phyloP scores from a whole-genome alignment of 1,140 invertebrate species.

The Heliconius melpomene region DNA sequence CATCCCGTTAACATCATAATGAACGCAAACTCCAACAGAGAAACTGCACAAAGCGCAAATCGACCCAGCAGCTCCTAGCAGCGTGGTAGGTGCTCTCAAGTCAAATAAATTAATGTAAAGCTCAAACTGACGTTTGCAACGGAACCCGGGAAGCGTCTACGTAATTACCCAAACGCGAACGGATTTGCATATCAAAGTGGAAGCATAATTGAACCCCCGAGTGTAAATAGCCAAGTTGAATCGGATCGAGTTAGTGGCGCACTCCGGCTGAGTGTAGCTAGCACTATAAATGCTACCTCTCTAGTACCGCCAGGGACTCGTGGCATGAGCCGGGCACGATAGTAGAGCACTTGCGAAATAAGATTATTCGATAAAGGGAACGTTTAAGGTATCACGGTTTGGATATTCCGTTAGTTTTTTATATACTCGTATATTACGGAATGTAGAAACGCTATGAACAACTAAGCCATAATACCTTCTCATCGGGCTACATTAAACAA shows the following conservation, averaged over 20 bases:
- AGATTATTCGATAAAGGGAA: conserved; percentile 41
- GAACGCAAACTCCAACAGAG: conserved; percentile 32
- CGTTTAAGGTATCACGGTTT: conserved; percentile 26
- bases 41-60: conserved; percentile 27
- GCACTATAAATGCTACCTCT: conserved; percentile 45
- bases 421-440: not conserved
- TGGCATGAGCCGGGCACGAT: conserved; percentile 36
- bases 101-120: conserved; percentile 54
- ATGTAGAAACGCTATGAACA: not conserved
- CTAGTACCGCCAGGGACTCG: conserved; percentile 34
- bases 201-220: conserved; percentile 73
- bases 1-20: conserved; percentile 37
- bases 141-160: conserved; percentile 66
- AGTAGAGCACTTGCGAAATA: conserved; percentile 40
- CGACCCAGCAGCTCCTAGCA: conserved; percentile 29
- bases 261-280: conserved; percentile 60
- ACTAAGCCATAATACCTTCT: too few relatives aligned
- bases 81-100: conserved; percentile 33
- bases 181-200: conserved; percentile 79
- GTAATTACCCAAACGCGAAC: conserved; percentile 75
- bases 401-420: conserved; percentile 12
- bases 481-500: too few relatives aligned
- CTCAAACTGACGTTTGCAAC: conserved; percentile 62
- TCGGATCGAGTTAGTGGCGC: conserved; percentile 73
- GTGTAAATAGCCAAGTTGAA: conserved; percentile 77